Percentiles rank a stretch among this genome's conserved stretches.
phyloP scores from a whole-genome alignment of 2,113 vertebrate species.

The Abramis brama region DNA sequence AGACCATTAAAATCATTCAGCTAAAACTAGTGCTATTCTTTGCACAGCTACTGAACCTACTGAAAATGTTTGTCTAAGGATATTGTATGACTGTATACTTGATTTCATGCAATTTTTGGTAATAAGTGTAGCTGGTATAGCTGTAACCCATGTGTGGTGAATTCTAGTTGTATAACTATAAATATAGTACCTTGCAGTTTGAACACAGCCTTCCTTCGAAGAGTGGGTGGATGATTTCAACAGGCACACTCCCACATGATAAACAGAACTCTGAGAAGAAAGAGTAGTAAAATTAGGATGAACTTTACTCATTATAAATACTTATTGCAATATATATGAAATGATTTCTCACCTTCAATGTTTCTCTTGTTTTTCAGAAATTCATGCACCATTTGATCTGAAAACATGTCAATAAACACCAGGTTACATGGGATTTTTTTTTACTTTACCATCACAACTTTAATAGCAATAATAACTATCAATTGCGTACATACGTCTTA shows the following conservation, averaged over 20 bases:
- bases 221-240: slow-evolving; percentile 83
- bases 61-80: no score
- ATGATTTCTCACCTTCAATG: slow-evolving; percentile 80
- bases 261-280: slow-evolving; percentile 82
- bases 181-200: slow-evolving; percentile 77
- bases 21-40: neutral
- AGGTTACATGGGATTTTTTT: neutral
- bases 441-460: neutral
- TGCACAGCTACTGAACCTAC: no score
- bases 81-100: neutral
- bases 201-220: slow-evolving; percentile 90
- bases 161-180: neutral
- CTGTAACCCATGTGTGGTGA: neutral
- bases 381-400: slow-evolving; percentile 79
- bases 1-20: neutral
- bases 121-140: neutral
- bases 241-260: slow-evolving; percentile 83
- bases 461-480: neutral
- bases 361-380: slow-evolving; percentile 72
- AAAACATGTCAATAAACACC: slow-evolving; percentile 31
- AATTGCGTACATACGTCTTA: slow-evolving; percentile 20
- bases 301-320: neutral
- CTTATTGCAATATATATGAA: neutral
- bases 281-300: neutral
- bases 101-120: neutral